Base-by-base conservation (phyloP, 2,113 vertebrate genomes). In the Alces alces region DNA sequence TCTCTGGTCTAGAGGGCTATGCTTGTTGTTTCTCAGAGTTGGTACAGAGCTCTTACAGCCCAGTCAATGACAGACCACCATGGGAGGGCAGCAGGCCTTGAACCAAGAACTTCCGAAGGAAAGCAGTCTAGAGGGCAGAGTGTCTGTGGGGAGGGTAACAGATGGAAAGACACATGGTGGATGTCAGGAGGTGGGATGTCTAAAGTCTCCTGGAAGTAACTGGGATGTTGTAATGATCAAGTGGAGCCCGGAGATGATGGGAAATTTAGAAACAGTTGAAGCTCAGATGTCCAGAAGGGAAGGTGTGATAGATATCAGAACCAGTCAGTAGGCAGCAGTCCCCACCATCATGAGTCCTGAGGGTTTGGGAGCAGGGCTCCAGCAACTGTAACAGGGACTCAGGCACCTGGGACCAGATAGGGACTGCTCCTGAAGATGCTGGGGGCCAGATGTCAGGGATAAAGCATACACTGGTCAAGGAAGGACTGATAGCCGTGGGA, bases 141-240 rank as follows among this genome's bases (percentile, higher is more conserved):
- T 10, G 9, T 25, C 86, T 93, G 17, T 11, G 36, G 33, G 25
- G 30, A 64, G 9, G 60, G 36, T 30, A 30, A 52, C 25, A 66
- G 58, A 70, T 9, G 21, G 43, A 60, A 45, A 23, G 8, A 54
- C n/a, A 12, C 12, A 4, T 28, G 21, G 7, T 61, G 45, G 45
- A 19, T 7, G 15, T 11, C 17, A 0, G 78, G 78, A 33, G 2
- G 4, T 58, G 25, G 58, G 6, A 3, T n/a, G 54, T 36, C 45
- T 66, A 10, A 82, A 52, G 33, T 7, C 55, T 76, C 23, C 28
- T 4, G 1, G 36, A 55, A 93, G 57, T 64, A 79, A 57, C 17
- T 66, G 33, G 9, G 14, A 10, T 78, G 6, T 73, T 55, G 9
- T n/a, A 64, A 33, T 11, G 55, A 39, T 43, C 27, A 15, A 6